A percentile compares a stretch with the other conserved stretches of the same genome.
phyloP scores from a whole-genome alignment of 2,888 invertebrate species.

The Parasteatoda lunata region DNA sequence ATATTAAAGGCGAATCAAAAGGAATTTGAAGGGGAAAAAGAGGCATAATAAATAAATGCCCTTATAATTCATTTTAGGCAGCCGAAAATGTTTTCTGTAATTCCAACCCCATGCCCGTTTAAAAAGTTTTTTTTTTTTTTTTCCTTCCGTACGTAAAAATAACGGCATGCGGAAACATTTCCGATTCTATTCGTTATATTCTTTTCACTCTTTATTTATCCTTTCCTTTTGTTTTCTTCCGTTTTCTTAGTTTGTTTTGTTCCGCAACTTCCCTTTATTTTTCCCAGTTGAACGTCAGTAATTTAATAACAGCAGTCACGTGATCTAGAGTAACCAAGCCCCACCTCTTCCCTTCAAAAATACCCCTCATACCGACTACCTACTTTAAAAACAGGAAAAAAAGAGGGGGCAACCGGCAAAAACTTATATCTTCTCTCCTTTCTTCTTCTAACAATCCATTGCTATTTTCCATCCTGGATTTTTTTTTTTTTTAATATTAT shows the following conservation, averaged over 20 bases:
- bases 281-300: constrained; percentile 61
- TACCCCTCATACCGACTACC: constrained; percentile 26
- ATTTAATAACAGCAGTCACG: constrained; percentile 67
- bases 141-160: constrained; percentile 16
- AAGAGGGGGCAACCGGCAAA: constrained; percentile 24
- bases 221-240: constrained; percentile 41
- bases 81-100: constrained; percentile 49
- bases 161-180: constrained; percentile 52
- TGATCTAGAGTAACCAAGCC: constrained; percentile 31
- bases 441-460: constrained; percentile 42
- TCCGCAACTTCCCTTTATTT: constrained; percentile 34
- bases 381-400: constrained; percentile 59
- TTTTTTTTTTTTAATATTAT: neutral
- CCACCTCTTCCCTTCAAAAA: constrained; percentile 13
- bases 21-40: constrained; percentile 23
- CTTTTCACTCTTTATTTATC: constrained; percentile 48
- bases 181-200: constrained; percentile 39
- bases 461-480: constrained; percentile 22
- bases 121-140: constrained; percentile 40
- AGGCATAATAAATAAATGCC: constrained; percentile 59
- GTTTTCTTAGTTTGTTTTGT: constrained; percentile 28
- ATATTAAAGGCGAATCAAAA: constrained; percentile 60
- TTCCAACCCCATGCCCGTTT: constrained; percentile 51
- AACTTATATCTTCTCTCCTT: constrained; percentile 45
- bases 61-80: constrained; percentile 62